Percentiles rank a stretch among this genome's conserved stretches.
These are phyloP conservation scores for Actenoides hombroni DNA, from an alignment of 2,113 vertebrate genomes.

Conservation along the genomic window DNA sequence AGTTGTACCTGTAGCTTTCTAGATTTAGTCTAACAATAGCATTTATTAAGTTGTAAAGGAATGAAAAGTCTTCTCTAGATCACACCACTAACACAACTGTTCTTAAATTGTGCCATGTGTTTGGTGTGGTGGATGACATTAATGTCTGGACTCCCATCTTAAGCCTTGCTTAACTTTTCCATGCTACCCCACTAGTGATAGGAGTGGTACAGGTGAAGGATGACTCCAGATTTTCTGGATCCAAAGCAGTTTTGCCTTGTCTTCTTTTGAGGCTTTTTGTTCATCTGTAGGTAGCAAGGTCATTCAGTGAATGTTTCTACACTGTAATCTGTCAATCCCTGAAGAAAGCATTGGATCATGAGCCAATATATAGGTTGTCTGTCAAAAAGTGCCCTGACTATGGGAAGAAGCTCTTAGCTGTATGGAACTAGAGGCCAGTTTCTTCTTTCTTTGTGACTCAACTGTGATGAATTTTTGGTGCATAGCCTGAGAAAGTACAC, in stretches of 20 bases:
- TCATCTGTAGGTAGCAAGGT: neutral
- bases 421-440: neutral
- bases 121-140: neutral
- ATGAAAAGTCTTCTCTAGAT: neutral
- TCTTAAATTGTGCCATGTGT: neutral
- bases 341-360: neutral
- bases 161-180: neutral
- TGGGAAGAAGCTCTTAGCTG: neutral
- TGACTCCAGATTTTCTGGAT: neutral
- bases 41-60: neutral
- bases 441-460: neutral
- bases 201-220: neutral
- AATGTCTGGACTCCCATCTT: neutral
- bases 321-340: neutral
- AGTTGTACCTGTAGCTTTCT: neutral
- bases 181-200: neutral
- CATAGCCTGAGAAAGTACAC: neutral
- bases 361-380: neutral
- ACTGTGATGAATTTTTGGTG: neutral
- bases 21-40: neutral
- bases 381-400: neutral
- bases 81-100: neutral
- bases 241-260: neutral
- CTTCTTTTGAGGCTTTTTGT: neutral
- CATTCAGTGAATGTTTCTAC: neutral